Conservation (phyloP, 2,888 invertebrate genomes). For the Teleiodes luculella region DNA sequence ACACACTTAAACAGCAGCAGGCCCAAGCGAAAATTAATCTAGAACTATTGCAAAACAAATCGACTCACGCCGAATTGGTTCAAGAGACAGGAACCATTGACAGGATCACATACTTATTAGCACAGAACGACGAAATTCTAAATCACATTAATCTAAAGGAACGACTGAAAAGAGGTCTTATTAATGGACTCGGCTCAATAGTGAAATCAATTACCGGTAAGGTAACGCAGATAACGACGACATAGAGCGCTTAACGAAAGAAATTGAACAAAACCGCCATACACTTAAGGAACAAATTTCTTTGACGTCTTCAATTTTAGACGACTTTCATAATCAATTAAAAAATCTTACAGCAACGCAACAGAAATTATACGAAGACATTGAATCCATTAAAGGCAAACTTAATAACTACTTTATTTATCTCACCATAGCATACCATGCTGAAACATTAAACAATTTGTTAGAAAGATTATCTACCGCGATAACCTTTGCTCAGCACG, state of each 20-base stretch:
- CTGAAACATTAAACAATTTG: not conserved
- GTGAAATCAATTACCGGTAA: not conserved
- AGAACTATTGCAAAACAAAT: too few relatives aligned
- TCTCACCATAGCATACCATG: not conserved
- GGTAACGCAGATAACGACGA: conserved; percentile 1
- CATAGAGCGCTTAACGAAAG: not conserved
- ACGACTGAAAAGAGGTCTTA: not conserved
- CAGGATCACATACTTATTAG: too few relatives aligned
- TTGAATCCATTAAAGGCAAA: too few relatives aligned
- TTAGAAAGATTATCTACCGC: not conserved
- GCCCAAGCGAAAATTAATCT: too few relatives aligned
- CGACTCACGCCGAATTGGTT: too few relatives aligned
- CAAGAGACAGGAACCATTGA: too few relatives aligned
- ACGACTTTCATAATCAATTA: not conserved
- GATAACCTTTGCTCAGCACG: not conserved
- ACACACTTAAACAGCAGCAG: not conserved
- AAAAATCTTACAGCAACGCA: not conserved
- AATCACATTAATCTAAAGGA: too few relatives aligned
- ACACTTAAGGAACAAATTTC: not conserved
- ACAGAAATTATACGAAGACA: too few relatives aligned
- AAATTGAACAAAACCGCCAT: too few relatives aligned
- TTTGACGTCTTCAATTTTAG: not conserved
- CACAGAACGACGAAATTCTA: too few relatives aligned
- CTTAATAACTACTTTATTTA: too few relatives aligned
- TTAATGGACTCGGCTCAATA: not conserved